phyloP scores from a whole-genome alignment of 2,888 invertebrate species.

The Pterostichus madidus region DNA sequence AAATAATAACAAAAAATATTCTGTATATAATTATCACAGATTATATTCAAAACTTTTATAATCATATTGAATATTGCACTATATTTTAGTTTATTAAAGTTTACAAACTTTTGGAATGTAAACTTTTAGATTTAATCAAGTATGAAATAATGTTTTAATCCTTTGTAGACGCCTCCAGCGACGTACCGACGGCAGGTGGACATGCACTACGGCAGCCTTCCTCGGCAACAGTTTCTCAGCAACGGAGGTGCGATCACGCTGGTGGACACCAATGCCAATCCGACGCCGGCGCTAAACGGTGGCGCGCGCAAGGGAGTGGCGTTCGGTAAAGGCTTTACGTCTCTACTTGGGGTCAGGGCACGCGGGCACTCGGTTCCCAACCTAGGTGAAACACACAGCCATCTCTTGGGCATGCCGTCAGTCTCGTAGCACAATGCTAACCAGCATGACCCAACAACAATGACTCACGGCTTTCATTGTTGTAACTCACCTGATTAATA shows the following conservation, averaged over 20 bases:
- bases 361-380: slow-evolving; percentile 94
- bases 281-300: slow-evolving; percentile 66
- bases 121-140: too few species aligned
- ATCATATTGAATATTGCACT: too few species aligned
- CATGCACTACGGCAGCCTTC: slow-evolving; percentile 90
- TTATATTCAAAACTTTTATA: too few species aligned
- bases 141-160: neutral
- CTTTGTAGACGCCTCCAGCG: slow-evolving; percentile 85
- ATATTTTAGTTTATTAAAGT: too few species aligned
- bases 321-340: slow-evolving; percentile 84
- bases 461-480: slow-evolving; percentile 44
- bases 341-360: slow-evolving; percentile 81
- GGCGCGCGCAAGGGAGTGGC: slow-evolving; percentile 82
- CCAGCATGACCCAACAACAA: slow-evolving; percentile 53
- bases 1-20: too few species aligned
- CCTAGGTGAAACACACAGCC: slow-evolving; percentile 83
- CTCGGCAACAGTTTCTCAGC: slow-evolving; percentile 83
- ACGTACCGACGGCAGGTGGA: slow-evolving; percentile 86
- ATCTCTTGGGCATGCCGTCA: slow-evolving; percentile 38
- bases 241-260: slow-evolving; percentile 73
- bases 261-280: slow-evolving; percentile 77
- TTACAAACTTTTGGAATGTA: too few species aligned
- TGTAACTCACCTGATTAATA: slow-evolving; percentile 36
- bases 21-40: too few species aligned
- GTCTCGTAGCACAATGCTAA: slow-evolving; percentile 6